Base-by-base conservation (phyloP, 2,888 invertebrate genomes). In the Phyllotreta cruciferae region DNA sequence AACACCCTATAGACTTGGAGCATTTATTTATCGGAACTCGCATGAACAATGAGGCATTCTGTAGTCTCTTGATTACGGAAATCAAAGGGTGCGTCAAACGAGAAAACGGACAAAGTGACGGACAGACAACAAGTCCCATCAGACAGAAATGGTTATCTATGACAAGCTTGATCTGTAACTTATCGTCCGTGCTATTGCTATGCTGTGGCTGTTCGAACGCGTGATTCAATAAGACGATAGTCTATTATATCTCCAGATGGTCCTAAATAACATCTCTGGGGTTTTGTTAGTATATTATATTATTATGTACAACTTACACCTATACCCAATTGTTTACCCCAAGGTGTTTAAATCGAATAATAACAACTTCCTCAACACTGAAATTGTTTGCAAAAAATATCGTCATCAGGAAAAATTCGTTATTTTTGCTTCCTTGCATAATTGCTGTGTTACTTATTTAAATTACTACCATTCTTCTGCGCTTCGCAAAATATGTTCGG, bases 71-170 rank as follows among this genome's bases (percentile, higher is more conserved):
- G 64, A 68, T 66, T 66, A 62, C 64, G 63, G 60, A 50, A 66
- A 66, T 61, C 64, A 60, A 60, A 60, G 52, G 60, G 44, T 44
- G 37, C 52, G 58, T 60, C 52, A 42, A 53, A 60, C 52, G 55
- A 57, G 52, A 14, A 58, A 39, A 62, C 47, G 45, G 62, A 62
- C 60, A 56, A 62, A 56, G 53, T 53, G 63, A 60, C 66, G 45
- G 60, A 45, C 56, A 64, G 52, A 45, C 64, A 60, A 44, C 44
- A 62, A 56, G 63, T 54, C 64, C 35, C 62, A 52, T 56, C 56
- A 45, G 45, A 11, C 24, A 8, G 36, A 45, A 62, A 44, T 50
- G 11, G 56, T 49, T 60, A 60, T 60, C 60, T 47, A 37, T 60
- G 60, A 60, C 60, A 60, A 54, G 54, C 47, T 44, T 62, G 62